Conservation (phyloP, 1,140 invertebrate genomes). For the Heliconius nattereri region DNA sequence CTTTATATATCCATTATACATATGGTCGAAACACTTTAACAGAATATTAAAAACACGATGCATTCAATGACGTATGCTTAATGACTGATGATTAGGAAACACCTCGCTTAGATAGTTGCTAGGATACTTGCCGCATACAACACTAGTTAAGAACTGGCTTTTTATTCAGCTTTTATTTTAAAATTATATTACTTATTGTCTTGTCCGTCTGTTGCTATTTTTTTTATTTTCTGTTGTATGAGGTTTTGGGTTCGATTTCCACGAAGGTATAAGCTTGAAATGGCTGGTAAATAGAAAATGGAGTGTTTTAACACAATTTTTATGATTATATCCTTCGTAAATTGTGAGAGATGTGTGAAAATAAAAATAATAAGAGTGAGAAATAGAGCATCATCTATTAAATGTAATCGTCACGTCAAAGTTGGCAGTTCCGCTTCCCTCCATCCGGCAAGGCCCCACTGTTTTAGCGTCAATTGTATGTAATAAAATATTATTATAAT, state of each 20-base stretch:
- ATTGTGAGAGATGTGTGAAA: too few species aligned
- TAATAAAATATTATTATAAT: constrained; percentile 51
- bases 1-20: too few species aligned
- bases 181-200: too few species aligned
- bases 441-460: constrained; percentile 31
- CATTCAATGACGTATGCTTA: not conserved
- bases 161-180: not conserved
- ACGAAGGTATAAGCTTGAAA: too few species aligned
- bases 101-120: constrained; percentile 10
- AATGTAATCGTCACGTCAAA: not conserved
- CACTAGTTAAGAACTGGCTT: not conserved
- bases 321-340: too few species aligned
- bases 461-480: constrained; percentile 43
- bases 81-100: not conserved
- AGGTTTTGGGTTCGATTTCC: too few species aligned
- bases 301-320: too few species aligned
- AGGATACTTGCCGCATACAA: constrained; percentile 13
- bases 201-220: too few species aligned
- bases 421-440: constrained; percentile 22
- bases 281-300: too few species aligned
- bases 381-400: not conserved
- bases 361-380: not conserved
- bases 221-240: too few species aligned
- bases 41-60: not conserved
- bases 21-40: not conserved